Percentiles rank a stretch among this genome's conserved stretches.
Evolutionary conservation across 2,113 vertebrate genomes (phyloP).

Genomic region (Brachypodius melanocephalos): DNA sequence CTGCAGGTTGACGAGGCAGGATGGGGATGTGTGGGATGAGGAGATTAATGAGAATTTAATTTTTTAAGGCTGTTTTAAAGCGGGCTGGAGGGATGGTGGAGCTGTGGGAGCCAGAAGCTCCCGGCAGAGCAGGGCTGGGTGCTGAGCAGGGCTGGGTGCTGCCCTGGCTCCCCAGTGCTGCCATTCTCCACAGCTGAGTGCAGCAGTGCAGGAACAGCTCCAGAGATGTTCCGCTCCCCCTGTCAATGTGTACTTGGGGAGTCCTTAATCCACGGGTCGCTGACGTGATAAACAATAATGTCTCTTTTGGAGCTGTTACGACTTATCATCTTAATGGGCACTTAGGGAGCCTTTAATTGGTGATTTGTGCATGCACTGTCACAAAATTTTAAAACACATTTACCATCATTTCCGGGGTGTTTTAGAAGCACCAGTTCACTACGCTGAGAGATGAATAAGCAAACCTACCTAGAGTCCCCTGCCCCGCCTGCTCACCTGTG

Average conservation of each 20-base stretch:
- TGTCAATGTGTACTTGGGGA: conserved; percentile 63
- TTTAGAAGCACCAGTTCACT: conserved; percentile 38
- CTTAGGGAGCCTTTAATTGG: conserved; percentile 69
- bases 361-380: conserved; percentile 70
- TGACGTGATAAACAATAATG: conserved; percentile 68
- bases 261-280: conserved; percentile 65
- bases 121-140: background rate
- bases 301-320: conserved; percentile 65
- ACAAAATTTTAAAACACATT: conserved; percentile 69
- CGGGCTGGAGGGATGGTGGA: fast-evolving
- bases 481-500: background rate
- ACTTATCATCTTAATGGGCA: conserved; percentile 66
- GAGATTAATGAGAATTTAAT: background rate
- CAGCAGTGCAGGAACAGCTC: background rate
- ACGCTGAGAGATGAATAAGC: background rate
- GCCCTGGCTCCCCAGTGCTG: background rate
- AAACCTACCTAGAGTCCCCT: background rate
- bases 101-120: background rate
- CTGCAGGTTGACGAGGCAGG: background rate
- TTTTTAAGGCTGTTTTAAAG: background rate
- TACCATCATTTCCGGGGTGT: conserved; percentile 57
- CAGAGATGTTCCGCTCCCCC: background rate
- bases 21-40: background rate
- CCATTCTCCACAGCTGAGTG: background rate
- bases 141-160: background rate